Evolutionary conservation across 2,888 invertebrate species (phyloP), one percentile per base, ranked within the genome.

Genomic region (Chironomus tentans): DNA sequence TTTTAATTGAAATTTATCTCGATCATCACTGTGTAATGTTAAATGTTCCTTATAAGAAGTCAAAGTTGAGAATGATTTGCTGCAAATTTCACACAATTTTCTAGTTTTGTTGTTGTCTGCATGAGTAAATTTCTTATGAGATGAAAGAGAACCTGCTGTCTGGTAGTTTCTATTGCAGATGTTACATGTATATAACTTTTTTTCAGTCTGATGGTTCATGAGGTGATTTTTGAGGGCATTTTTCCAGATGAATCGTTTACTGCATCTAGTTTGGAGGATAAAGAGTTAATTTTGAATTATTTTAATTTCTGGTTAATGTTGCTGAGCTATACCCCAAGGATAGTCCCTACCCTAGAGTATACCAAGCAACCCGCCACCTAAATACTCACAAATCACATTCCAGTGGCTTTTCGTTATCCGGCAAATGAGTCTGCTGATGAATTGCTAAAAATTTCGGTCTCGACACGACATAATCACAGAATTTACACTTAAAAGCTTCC

Each of bases 391-490:
- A 22, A n/a, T 77, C 77, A 28, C 78, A 78, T 18, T 71, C 77
- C 10, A 65, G 77, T 61, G 77, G 78, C 56, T 76, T 76, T 47
- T 77, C 50, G 7, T 70, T 70, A 24, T 77, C 77, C 0, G 77
- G 76, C 24, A 77, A 70, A 77, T 78, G 78, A 13, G 78, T 78
- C 65, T 77, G 75, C 22, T 72, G 76, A 74, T 78, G 78, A 50
- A 72, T 70, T 18, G 76, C 61, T 6, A 78, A 50, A 15, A 78
- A 78, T 47, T 76, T 62, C 13, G 78, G 78, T 1, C 78, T 70
- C 12, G 78, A 77, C 7, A 78, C 78, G 50, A 76, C 76, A 68
- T 78, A 78, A 12, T 76, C 76, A 48, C 78, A 78, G 12, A 74
- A 24, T 13, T 77, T 46, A 22, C 78, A 78, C 28, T 72, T 61